Evolutionary conservation across 2,888 invertebrate species (phyloP).

Genomic region (Pheosia gnoma): DNA sequence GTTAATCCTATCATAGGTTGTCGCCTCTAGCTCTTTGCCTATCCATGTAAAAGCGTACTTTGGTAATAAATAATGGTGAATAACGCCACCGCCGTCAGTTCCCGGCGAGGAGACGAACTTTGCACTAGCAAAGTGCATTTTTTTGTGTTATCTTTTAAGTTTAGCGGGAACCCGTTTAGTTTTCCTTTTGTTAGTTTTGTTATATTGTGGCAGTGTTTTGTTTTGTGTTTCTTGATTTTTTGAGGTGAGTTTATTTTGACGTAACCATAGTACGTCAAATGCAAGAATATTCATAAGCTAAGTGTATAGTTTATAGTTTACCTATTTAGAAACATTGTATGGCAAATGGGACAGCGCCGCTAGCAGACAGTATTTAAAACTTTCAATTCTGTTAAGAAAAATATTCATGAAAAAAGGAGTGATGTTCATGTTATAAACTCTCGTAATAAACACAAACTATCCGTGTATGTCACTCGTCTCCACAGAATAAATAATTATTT

Average conservation of each 20-base stretch:
- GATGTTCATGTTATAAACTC: too few species aligned
- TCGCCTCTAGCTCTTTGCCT: conserved; percentile 26
- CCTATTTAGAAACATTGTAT: not conserved
- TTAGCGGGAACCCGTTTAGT: not conserved
- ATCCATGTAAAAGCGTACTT: conserved; percentile 37
- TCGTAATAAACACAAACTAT: too few species aligned
- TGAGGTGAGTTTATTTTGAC: not conserved
- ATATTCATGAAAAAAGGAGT: too few species aligned
- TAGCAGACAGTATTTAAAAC: too few species aligned
- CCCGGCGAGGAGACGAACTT: conserved; percentile 23
- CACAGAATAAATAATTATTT: too few species aligned
- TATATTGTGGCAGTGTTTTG: conserved; percentile 3
- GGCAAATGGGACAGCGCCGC: too few species aligned
- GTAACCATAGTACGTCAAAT: too few species aligned
- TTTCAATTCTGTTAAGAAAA: too few species aligned
- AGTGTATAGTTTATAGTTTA: too few species aligned
- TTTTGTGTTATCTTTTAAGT: conserved; percentile 1
- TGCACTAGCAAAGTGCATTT: conserved; percentile 7
- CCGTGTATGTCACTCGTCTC: too few species aligned
- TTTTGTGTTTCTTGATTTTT: not conserved
- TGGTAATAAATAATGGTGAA: conserved; percentile 48
- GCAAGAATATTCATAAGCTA: not conserved
- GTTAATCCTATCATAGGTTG: too few species aligned
- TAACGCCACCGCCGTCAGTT: conserved; percentile 38
- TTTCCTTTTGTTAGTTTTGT: not conserved